Evolutionary conservation across 2,888 invertebrate genomes (phyloP).

Genomic region (Lepetodrilus schrolli): DNA sequence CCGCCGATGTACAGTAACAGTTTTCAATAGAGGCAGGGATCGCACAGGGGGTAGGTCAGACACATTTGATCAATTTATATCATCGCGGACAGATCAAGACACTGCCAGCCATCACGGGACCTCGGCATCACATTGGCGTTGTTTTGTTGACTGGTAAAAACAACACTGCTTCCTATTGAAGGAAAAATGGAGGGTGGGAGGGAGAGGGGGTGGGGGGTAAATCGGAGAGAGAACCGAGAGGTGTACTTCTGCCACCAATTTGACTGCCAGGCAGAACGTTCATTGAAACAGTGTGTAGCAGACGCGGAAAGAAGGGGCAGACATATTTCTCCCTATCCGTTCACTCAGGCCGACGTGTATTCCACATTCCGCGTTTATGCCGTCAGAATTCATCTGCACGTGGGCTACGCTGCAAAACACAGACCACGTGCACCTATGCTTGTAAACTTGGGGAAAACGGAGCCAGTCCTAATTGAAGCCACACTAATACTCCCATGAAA

Average conservation of each 20-base stretch:
- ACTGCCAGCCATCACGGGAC: constrained; percentile 4
- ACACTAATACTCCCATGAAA: constrained; percentile 17
- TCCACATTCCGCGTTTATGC: constrained; percentile 9
- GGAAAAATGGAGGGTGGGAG: no score
- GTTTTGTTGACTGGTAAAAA: constrained; percentile 2
- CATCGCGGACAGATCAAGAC: constrained; percentile 24
- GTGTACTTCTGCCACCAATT: constrained; percentile 7
- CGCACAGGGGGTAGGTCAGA: constrained; percentile 12
- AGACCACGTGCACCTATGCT: constrained; percentile 19
- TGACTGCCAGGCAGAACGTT: neutral
- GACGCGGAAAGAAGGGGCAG: constrained; percentile 6
- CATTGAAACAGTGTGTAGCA: constrained; percentile 26
- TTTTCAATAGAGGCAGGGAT: constrained; percentile 6
- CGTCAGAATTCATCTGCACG: constrained; percentile 9
- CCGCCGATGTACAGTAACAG: constrained; percentile 10
- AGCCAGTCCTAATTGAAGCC: constrained; percentile 7
- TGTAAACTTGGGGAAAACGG: constrained; percentile 23
- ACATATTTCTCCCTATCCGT: neutral
- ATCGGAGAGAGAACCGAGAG: neutral
- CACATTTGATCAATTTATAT: constrained; percentile 20
- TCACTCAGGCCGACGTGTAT: neutral
- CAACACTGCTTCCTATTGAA: neutral
- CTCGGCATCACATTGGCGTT: neutral
- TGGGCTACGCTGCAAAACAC: neutral
- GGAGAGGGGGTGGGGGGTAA: neutral